Evolutionary conservation across 2,888 invertebrate species (phyloP), one percentile per base, ranked within the genome.

Genomic region (Dasysyrphus tricinctus): DNA sequence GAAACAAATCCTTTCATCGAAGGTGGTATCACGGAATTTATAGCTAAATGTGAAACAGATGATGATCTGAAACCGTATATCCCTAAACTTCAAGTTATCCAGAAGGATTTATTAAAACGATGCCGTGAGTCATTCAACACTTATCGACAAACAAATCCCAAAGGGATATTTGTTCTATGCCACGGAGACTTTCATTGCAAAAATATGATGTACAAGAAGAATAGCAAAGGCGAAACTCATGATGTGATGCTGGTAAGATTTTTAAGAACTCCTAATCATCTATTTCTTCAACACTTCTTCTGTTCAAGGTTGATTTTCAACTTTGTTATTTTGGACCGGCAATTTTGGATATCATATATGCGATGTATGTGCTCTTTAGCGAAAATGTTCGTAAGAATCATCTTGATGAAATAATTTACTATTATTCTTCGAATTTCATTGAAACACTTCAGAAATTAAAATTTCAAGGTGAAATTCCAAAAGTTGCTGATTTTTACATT

Each of bases 161-260:
- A 61, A 34, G 78, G 78, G 2, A 54, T 82, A 12, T 90, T 89
- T 24, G 90, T 90, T 1, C 88, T 91, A 1, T 89, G 88, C 56
- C 90, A 91, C 65, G 91, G 91, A 0, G 91, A 91, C 70, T 90
- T 91, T 37, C 91, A 91, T 69, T 29, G 82, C 5, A 89, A 89
- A 34, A 91, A 91, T 47, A 67, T 91, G 57, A 90, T 91, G 91
- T 90, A 90, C 16, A 90, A 89, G 16, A 57, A 34, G 29, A 84
- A 39, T 6, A 32, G 37, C 0, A 76, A 34, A 5, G 88, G 76
- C 2, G 34, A 67, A 5, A 19, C 89, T 0, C 78, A 88, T 34
- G 90, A 91, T 24, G 88, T 88, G 9, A 88, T 90, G 89, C 72
- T 91, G n/a, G 51, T 88, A 70, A n/a, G n/a, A 8, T 6, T 44